Evolutionary conservation across 2,888 invertebrate species (phyloP).

Genomic region (Parnassius mnemosyne): DNA sequence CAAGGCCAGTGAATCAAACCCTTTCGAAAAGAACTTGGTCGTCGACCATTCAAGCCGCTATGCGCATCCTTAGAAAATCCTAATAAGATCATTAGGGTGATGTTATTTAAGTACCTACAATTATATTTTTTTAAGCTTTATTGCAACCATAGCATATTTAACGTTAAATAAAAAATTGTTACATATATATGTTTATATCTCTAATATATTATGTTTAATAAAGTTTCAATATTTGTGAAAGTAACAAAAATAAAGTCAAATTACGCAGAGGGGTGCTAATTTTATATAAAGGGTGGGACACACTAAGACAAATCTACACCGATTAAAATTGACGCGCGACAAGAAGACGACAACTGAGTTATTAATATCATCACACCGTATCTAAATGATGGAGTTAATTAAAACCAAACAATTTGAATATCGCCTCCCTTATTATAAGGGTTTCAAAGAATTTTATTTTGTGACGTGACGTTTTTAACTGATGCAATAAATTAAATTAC

Average conservation of each 20-base stretch:
- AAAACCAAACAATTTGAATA: constrained; percentile 64
- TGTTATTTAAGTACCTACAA: too few relatives aligned
- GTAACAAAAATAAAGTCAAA: neutral
- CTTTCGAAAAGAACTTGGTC: too few relatives aligned
- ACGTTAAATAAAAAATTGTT: too few relatives aligned
- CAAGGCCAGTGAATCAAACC: too few relatives aligned
- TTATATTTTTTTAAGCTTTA: too few relatives aligned
- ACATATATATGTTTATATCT: too few relatives aligned
- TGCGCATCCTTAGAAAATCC: too few relatives aligned
- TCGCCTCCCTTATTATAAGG: constrained; percentile 31
- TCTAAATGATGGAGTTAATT: constrained; percentile 58
- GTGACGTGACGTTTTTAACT: constrained; percentile 43
- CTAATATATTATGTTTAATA: too few relatives aligned
- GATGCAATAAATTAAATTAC: constrained; percentile 24
- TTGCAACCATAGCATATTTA: too few relatives aligned
- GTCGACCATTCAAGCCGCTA: too few relatives aligned
- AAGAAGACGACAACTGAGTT: constrained; percentile 56
- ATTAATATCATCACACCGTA: constrained; percentile 56
- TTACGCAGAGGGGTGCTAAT: constrained; percentile 23
- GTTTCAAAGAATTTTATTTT: constrained; percentile 41
- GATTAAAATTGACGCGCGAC: constrained; percentile 64
- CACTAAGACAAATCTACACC: constrained; percentile 56
- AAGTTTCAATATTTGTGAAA: too few relatives aligned
- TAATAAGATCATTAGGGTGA: too few relatives aligned
- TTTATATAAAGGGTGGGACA: constrained; percentile 40